These are phyloP conservation scores for Byasa hedistus DNA, from an alignment of 2,888 invertebrate species.

Conservation along the genomic window DNA sequence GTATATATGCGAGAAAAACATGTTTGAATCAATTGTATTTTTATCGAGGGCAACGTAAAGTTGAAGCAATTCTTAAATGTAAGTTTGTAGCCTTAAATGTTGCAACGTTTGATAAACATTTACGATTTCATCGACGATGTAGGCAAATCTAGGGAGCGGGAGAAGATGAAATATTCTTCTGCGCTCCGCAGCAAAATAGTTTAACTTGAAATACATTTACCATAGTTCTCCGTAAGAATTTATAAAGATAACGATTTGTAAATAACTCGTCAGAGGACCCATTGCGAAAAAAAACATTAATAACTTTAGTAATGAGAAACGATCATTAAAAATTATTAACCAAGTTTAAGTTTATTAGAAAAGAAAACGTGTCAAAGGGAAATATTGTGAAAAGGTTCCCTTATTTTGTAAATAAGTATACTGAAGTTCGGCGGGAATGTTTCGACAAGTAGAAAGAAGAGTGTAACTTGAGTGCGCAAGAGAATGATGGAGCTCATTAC, in stretches of 20 bases:
- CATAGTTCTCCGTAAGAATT: slow-evolving; percentile 8
- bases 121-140: no score
- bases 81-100: no score
- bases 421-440: slow-evolving; percentile 27
- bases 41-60: no score
- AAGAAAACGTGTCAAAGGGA: background rate
- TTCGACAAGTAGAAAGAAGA: slow-evolving; percentile 4
- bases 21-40: no score
- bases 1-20: background rate
- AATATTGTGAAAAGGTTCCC: slow-evolving; percentile 5
- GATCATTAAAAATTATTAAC: no score
- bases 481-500: slow-evolving; percentile 51
- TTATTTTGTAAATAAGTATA: slow-evolving; percentile 23
- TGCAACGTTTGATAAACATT: no score
- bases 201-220: background rate
- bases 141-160: background rate
- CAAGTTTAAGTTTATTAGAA: background rate
- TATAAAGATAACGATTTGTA: slow-evolving; percentile 14
- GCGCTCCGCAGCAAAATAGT: background rate
- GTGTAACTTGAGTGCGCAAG: slow-evolving; percentile 2
- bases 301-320: background rate
- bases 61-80: no score
- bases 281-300: background rate
- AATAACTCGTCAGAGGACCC: slow-evolving; percentile 11
- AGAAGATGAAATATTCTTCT: background rate